A percentile compares a stretch with the other conserved stretches of the same genome.
Conservation (phyloP, 2,113 vertebrate genomes). For the Archocentrus centrarchus region DNA sequence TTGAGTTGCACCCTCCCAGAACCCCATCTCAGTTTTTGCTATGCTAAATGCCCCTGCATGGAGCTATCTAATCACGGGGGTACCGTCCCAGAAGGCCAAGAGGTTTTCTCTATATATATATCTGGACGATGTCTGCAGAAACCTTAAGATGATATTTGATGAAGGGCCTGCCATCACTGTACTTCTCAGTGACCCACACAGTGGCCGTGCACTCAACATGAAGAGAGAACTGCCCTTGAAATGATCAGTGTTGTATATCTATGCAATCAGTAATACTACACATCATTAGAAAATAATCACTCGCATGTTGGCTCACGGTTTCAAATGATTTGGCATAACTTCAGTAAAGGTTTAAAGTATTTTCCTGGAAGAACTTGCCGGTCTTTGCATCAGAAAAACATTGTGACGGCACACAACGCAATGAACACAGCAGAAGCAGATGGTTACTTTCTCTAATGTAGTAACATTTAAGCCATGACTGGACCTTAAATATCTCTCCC, state of each 20-base stretch:
- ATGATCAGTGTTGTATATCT: background rate
- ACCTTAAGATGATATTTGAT: constrained; percentile 69
- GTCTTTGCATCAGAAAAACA: background rate
- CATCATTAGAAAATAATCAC: background rate
- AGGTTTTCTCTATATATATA: constrained; percentile 74
- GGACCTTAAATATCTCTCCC: constrained; percentile 56
- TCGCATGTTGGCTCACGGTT: background rate
- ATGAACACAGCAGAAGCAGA: constrained; percentile 6
- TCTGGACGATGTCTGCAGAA: constrained; percentile 73
- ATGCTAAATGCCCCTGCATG: constrained; percentile 74
- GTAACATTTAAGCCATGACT: constrained; percentile 37
- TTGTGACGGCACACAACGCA: background rate
- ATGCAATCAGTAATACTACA: background rate
- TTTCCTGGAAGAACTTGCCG: background rate
- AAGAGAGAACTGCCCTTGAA: constrained; percentile 1
- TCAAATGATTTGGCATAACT: background rate
- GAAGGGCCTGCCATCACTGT: constrained; percentile 37
- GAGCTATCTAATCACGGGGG: constrained; percentile 71
- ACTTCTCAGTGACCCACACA: constrained; percentile 45
- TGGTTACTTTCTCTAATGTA: constrained; percentile 19
- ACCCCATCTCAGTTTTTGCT: constrained; percentile 63
- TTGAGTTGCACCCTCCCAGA: constrained; percentile 59
- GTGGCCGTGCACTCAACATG: constrained; percentile 16
- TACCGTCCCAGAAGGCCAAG: constrained; percentile 41
- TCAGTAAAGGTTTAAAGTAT: background rate